Evolutionary conservation across 2,888 invertebrate species (phyloP).

Genomic region (Melanostoma scalare): DNA sequence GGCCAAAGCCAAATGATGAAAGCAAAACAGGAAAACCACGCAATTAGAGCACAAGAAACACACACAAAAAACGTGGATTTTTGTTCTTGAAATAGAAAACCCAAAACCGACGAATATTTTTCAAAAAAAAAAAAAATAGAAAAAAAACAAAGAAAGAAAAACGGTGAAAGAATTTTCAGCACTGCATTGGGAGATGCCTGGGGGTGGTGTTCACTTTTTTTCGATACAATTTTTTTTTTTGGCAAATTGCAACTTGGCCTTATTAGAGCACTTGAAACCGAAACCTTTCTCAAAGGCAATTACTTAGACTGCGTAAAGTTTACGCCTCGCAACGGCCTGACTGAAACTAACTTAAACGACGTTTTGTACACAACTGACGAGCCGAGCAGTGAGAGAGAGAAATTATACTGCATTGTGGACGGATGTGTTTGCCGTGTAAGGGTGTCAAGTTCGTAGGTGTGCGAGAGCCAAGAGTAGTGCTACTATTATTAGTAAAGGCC

Average conservation of each 20-base stretch:
- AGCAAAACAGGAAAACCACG: slow-evolving; percentile 51
- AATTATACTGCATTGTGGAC: slow-evolving; percentile 67
- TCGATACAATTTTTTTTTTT: slow-evolving; percentile 20
- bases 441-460: slow-evolving; percentile 70
- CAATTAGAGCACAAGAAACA: slow-evolving; percentile 37
- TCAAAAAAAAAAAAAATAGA: neutral
- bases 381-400: slow-evolving; percentile 34
- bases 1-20: neutral
- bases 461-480: slow-evolving; percentile 23
- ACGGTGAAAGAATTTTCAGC: slow-evolving; percentile 26
- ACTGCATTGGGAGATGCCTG: slow-evolving; percentile 49
- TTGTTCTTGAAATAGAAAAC: slow-evolving; percentile 21
- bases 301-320: slow-evolving; percentile 21
- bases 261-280: slow-evolving; percentile 61
- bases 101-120: slow-evolving; percentile 6
- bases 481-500: too few relatives aligned
- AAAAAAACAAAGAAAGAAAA: neutral
- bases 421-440: slow-evolving; percentile 64
- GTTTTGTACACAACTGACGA: slow-evolving; percentile 64
- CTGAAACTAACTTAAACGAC: slow-evolving; percentile 32
- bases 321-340: slow-evolving; percentile 14
- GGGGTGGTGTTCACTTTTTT: slow-evolving; percentile 21
- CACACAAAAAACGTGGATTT: slow-evolving; percentile 36
- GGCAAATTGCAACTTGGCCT: slow-evolving; percentile 56
- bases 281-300: slow-evolving; percentile 56